A percentile compares a stretch with the other conserved stretches of the same genome.
Conservation (phyloP, 2,797 vertebrate genomes). For the Pantherophis alleghaniensis region DNA sequence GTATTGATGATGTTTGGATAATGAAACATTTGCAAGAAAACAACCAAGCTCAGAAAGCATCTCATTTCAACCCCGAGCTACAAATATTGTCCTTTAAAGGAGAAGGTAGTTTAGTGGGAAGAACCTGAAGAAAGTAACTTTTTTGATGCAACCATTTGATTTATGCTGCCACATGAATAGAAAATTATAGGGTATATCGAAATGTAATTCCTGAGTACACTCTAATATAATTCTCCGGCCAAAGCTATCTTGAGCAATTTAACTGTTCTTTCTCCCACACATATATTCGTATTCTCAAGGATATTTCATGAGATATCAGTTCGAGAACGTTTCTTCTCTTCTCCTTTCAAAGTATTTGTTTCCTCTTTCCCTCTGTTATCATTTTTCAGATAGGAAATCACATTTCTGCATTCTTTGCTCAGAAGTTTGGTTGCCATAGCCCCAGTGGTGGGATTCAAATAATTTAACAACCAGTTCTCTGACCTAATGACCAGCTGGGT, state of each 20-base stretch:
- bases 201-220: background rate
- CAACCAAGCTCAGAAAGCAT: background rate
- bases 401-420: background rate
- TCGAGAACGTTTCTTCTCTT: background rate
- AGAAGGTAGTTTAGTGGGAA: background rate
- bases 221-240: no score
- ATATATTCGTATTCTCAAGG: background rate
- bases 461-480: no score
- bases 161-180: background rate
- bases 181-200: no score
- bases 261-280: background rate
- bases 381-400: background rate
- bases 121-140: background rate
- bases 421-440: background rate
- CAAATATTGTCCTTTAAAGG: background rate
- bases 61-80: background rate
- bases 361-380: background rate
- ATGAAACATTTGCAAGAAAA: background rate
- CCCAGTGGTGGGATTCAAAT: no score
- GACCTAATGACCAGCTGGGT: no score
- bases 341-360: background rate
- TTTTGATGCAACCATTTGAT: background rate
- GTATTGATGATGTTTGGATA: background rate
- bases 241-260: background rate
- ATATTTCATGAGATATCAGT: background rate